Base-by-base conservation (phyloP, 2,113 vertebrate genomes). In the Myiagra hebetior region DNA sequence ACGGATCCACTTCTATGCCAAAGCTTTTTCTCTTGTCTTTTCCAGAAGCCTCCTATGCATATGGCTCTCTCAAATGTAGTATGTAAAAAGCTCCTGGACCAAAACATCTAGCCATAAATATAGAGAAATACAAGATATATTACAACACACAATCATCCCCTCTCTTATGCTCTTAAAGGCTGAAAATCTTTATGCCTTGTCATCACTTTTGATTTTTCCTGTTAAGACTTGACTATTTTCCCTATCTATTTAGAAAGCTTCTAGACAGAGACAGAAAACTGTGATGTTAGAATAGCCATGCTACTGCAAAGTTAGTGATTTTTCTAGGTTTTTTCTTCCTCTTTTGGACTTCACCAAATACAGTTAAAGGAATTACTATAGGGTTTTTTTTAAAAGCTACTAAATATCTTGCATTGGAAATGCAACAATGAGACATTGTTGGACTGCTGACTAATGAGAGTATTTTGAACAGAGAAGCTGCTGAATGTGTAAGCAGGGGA, bases 361-460 rank as follows among this genome's bases (percentile, higher is more conserved):
- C 28, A 72, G 20, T 26, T 56, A 52, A 7, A 75, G 47, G n/a
- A 87, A 67, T 47, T 78, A 67, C 19, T 49, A 20, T 5, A 16
- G 39, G 9, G 15, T 4, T 22, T 56, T 63, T 52, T 52, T 70
- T 2, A 2, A 67, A 87, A 74, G 20, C 15, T 72, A 47, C n/a
- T 69, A 18, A 69, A 31, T 50, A 57, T 47, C 28, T 81, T 86
- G 33, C 20, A 39, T 23, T 55, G 27, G 33, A 91, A 83, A 79
- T 50, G 19, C 14, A 89, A 81, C 56, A 67, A 74, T 28, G 23
- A 83, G 26, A 69, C 13, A 18, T 16, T 15, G 49, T 78, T 76
- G 67, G 78, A 77, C 33, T 96, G 85, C 79, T 93, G 85, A 95
- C 57, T 76, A 94, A 97, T 30, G 10, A 55, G 16, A 76, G n/a